Evolutionary conservation across 2,113 vertebrate species (phyloP), one percentile per base, ranked within the genome.

Genomic region (Podarcis cretensis): DNA sequence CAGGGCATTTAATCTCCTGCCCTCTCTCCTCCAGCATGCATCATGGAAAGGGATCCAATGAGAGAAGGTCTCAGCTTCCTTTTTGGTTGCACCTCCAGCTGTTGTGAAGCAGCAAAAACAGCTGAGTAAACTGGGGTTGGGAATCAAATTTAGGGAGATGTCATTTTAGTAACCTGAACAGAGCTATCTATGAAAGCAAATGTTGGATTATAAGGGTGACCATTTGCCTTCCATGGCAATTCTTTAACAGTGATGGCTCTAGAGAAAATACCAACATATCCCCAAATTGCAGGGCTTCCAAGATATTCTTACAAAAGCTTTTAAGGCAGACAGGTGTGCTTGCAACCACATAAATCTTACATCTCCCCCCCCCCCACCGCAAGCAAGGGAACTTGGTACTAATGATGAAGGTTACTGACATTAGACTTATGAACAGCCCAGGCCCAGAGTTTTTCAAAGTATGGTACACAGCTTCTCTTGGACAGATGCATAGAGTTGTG

Each of bases 121-220:
- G 95, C 95, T 96, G 95, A 95, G 79, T 95, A 96, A 96, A 95
- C 94, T 92, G 87, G 92, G 91, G 80, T 12, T 87, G 81, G 90
- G 92, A 90, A 93, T 95, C 88, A 0, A 1, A 90, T 92, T 90
- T 0, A 0, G 91, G 88, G 85, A 91, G 85, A 79, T 81, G 1
- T 57, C 10, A 0, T 94, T 93, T 90, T 3, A 40, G 94, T 94
- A 94, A 95, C 88, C 89, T 0, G 82, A 95, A 94, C 92, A 96
- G 91, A 74, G 90, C 59, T 68, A 54, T 69, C 73, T 14, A 20
- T 77, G 71, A 32, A 83, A 88, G 81, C 81, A 77, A 87, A 77
- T 77, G 81, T 37, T 35, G 73, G 74, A 78, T 89, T 89, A 69
- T 20, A 57, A 21, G 40, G 40, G 80, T 27, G 13, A 81, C 68